Conservation (phyloP, 1,140 invertebrate species). For the Adoxophyes honmai region DNA sequence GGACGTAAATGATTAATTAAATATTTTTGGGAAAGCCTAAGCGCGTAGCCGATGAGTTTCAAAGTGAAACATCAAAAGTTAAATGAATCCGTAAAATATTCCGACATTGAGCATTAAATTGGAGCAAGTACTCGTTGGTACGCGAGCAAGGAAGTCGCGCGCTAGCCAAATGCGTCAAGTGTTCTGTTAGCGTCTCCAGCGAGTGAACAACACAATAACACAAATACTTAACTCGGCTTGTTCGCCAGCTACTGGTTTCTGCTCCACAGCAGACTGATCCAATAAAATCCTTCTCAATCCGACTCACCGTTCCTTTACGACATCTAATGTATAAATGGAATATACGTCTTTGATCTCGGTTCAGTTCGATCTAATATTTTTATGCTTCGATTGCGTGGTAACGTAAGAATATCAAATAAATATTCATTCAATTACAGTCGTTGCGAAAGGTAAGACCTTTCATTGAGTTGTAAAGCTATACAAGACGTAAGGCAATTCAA, state of each 20-base stretch:
- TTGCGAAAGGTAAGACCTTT: not conserved
- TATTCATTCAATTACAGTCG: not conserved
- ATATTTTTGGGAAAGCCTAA: no score
- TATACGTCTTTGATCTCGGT: conserved; percentile 17
- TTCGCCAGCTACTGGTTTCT: not conserved
- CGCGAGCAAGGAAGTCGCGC: no score
- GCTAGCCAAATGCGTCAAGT: not conserved
- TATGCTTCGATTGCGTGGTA: not conserved
- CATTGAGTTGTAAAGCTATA: not conserved
- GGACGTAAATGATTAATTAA: no score
- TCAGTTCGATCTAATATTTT: conserved; percentile 7
- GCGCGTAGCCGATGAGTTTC: no score
- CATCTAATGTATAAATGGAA: conserved; percentile 11
- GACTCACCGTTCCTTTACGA: conserved; percentile 2
- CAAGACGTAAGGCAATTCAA: no score
- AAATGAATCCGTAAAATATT: no score
- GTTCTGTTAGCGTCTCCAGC: not conserved
- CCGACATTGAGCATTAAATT: no score
- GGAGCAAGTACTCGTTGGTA: no score
- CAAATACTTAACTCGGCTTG: conserved; percentile 8
- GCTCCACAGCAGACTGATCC: conserved; percentile 13
- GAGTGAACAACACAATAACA: conserved; percentile 9
- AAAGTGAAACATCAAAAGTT: no score
- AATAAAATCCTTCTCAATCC: conserved; percentile 10
- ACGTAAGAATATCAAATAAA: conserved; percentile 2